Evolutionary conservation across 37 sponge, comb jelly and placozoan species (phyloP).

Genomic region (Hormiphora californensis): DNA sequence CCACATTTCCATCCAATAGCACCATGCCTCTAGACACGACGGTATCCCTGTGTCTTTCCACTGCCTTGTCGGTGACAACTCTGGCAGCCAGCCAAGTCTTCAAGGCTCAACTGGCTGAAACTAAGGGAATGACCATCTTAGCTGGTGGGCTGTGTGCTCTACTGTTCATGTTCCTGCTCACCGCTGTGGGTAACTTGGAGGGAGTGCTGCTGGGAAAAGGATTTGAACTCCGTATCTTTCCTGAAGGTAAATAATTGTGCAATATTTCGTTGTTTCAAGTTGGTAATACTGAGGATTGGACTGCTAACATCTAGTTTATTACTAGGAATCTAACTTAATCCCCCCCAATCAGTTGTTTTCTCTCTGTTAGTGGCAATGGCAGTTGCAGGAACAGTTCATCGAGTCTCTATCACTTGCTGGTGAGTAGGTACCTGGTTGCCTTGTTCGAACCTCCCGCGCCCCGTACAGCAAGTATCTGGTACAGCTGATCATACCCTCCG

Average conservation of each 20-base stretch:
- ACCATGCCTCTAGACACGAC: constrained; percentile 22
- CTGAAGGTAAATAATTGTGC: neutral
- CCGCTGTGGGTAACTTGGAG: constrained; percentile 31
- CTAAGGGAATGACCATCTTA: constrained; percentile 40
- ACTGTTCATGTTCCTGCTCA: constrained; percentile 19
- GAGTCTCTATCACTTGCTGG: constrained; percentile 42
- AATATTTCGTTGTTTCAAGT: neutral
- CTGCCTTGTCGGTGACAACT: constrained; percentile 22
- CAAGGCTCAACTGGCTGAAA: constrained; percentile 15
- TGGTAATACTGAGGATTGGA: too few relatives aligned
- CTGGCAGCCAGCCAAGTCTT: constrained; percentile 41
- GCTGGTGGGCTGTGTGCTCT: neutral
- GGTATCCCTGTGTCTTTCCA: constrained; percentile 17
- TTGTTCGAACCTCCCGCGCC: too few relatives aligned
- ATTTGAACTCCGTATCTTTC: constrained; percentile 39
- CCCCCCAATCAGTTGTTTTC: neutral
- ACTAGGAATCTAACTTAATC: neutral
- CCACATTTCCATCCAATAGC: too few relatives aligned
- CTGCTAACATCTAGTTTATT: neutral
- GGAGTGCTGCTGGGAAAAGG: constrained; percentile 5
- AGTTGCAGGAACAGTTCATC: constrained; percentile 20
- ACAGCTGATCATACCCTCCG: too few relatives aligned
- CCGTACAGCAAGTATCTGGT: too few relatives aligned
- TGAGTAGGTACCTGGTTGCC: neutral
- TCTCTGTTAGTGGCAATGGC: neutral